Conservation (phyloP, 1,140 invertebrate species). For the Philotrypesis tridentata region DNA sequence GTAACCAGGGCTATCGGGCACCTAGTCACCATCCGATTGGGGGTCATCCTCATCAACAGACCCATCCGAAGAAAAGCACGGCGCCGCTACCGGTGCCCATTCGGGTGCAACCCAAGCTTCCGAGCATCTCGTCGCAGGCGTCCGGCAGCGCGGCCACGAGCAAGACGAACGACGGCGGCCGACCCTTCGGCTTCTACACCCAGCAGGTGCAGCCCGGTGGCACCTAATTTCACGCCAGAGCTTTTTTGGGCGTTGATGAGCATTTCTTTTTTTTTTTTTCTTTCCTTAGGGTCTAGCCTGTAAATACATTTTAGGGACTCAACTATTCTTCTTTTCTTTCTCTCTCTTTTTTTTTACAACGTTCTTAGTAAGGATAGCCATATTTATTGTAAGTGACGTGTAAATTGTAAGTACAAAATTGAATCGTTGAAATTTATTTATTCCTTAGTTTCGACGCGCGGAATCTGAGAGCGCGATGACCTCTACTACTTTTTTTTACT, state of each 20-base stretch:
- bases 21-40: slow-evolving; percentile 63
- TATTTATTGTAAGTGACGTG: slow-evolving; percentile 21
- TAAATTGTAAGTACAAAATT: slow-evolving; percentile 34
- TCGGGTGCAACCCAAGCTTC: slow-evolving; percentile 51
- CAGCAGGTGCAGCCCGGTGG: slow-evolving; percentile 56
- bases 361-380: neutral
- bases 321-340: neutral
- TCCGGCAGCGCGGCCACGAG: slow-evolving; percentile 58
- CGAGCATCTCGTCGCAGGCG: slow-evolving; percentile 36
- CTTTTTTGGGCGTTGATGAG: neutral
- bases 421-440: slow-evolving; percentile 34
- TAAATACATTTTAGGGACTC: neutral
- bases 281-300: neutral
- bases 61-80: neutral
- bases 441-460: neutral
- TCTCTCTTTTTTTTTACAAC: neutral
- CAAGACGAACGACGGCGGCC: slow-evolving; percentile 47
- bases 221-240: slow-evolving; percentile 4
- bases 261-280: neutral
- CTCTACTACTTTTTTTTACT: neutral
- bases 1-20: slow-evolving; percentile 76
- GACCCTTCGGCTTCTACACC: slow-evolving; percentile 72
- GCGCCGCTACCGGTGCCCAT: slow-evolving; percentile 67
- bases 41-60: slow-evolving; percentile 29
- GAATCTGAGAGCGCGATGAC: neutral